Evolutionary conservation across 2,797 vertebrate genomes (phyloP), one percentile per base, ranked within the genome.

Genomic region (Dryobates pubescens): DNA sequence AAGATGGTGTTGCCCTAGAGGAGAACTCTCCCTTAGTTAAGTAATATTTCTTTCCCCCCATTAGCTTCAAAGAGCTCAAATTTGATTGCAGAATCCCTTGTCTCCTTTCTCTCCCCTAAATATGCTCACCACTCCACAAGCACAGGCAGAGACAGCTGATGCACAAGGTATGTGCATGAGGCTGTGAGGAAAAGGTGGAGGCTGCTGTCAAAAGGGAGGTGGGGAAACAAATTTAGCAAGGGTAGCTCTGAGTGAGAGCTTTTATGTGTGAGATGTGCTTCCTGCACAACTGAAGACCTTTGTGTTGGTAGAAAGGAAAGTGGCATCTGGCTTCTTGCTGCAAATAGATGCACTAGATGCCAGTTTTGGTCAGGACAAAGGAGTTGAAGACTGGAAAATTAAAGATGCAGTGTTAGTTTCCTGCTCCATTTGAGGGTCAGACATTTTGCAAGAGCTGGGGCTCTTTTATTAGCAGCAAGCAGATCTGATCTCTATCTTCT

Each of bases 21-120:
- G 89, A 84, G 72, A 95, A 78, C 64, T 89, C 78, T 43, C 79
- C 91, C 26, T 89, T 85, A 94, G 95, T 95, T 74, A 83, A 88
- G 93, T 88, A 96, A 94, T 43, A 73, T 43, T 85, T 73, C 92
- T 77, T 84, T 81, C 36, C 30, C 36, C 30, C 77, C 38, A 82
- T 82, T 86, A 84, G 26, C 47, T 88, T 92, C 83, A 91, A 74
- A 92, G 82, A 94, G 43, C 30, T 51, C 89, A 93, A 96, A 93
- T 41, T 73, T 89, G 91, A 96, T 95, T 95, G 90, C 70, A 73
- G 26, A 51, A 95, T 76, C 88, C 74, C 79, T 85, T 17, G 10
- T 59, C 84, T 94, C 38, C 22, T 88, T 93, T 90, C 61, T 93
- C 73, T 72, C 20, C 10, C 57, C 85, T 70, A 97, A 93, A 91